Conservation (phyloP, 2,113 vertebrate genomes). For the Glaucidium brasilianum region DNA sequence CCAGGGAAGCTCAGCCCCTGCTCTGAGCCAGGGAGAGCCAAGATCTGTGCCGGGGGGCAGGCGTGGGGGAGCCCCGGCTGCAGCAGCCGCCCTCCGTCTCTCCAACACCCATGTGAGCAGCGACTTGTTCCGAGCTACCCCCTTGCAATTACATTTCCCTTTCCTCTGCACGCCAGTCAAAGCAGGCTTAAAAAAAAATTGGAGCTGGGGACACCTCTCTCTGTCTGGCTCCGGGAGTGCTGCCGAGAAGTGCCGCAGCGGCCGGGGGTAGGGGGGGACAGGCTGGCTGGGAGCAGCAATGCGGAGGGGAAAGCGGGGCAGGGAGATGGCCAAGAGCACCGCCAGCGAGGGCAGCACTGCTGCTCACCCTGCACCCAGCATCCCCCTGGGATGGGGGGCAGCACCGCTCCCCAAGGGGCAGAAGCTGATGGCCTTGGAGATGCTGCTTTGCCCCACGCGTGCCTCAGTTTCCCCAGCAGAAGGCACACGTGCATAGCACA, state of each 20-base stretch:
- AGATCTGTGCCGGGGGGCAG: background rate
- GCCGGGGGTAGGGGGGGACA: background rate
- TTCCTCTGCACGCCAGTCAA: background rate
- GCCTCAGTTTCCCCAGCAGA: background rate
- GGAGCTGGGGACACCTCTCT: background rate
- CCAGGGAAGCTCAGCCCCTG: background rate
- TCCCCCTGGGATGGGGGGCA: background rate
- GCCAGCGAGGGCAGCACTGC: background rate
- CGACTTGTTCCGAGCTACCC: background rate
- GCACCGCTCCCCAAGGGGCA: background rate
- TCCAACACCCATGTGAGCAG: background rate
- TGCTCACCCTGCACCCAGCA: background rate
- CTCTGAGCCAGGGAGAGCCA: background rate
- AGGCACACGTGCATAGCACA: background rate
- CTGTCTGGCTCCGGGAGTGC: background rate
- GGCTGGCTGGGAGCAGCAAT: background rate
- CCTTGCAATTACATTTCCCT: background rate
- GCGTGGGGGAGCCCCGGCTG: background rate
- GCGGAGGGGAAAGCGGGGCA: background rate
- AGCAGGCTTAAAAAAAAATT: background rate
- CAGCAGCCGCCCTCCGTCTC: background rate
- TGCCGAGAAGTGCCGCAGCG: background rate
- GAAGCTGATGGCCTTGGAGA: background rate
- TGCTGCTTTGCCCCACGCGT: accelerated
- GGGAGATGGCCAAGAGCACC: background rate